Evolutionary conservation across 2,113 vertebrate genomes (phyloP).

Genomic region (Emberiza fucata): DNA sequence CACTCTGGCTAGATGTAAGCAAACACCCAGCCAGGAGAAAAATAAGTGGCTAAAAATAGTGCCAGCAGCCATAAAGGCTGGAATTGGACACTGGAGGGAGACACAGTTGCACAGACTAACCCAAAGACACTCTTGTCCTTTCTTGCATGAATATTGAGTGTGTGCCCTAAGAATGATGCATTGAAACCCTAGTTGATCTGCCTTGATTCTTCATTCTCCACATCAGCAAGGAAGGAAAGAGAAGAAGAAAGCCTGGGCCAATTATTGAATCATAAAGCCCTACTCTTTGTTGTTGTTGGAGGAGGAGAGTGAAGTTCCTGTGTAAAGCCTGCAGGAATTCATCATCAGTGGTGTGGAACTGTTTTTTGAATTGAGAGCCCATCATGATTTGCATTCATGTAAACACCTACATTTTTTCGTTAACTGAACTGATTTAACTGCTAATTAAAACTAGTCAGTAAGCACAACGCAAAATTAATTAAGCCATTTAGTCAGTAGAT

Average conservation of each 20-base stretch:
- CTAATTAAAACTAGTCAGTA: slow-evolving; percentile 81
- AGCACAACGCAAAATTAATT: slow-evolving; percentile 81
- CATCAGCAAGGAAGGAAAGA: neutral
- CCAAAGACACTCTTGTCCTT: neutral
- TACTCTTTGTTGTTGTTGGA: neutral
- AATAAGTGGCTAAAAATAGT: neutral
- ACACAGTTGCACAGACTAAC: neutral
- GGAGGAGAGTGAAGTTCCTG: neutral
- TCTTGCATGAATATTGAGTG: neutral
- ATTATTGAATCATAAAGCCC: slow-evolving; percentile 41
- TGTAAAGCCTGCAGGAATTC: slow-evolving; percentile 64
- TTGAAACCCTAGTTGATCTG: neutral
- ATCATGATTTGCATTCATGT: slow-evolving; percentile 72
- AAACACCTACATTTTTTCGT: slow-evolving; percentile 74
- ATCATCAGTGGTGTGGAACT: slow-evolving; percentile 66
- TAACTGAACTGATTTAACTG: slow-evolving; percentile 80
- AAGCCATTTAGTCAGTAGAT: slow-evolving; percentile 74
- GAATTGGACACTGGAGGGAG: slow-evolving; percentile 10
- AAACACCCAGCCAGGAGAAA: neutral
- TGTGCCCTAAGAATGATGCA: neutral
- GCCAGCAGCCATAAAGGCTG: neutral
- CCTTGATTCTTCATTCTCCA: neutral
- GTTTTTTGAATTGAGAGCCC: slow-evolving; percentile 62
- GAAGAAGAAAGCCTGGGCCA: neutral
- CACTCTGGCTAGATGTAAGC: neutral